Evolutionary conservation across 2,888 invertebrate species (phyloP), one percentile per base, ranked within the genome.

Genomic region (Drosophila prolongata): DNA sequence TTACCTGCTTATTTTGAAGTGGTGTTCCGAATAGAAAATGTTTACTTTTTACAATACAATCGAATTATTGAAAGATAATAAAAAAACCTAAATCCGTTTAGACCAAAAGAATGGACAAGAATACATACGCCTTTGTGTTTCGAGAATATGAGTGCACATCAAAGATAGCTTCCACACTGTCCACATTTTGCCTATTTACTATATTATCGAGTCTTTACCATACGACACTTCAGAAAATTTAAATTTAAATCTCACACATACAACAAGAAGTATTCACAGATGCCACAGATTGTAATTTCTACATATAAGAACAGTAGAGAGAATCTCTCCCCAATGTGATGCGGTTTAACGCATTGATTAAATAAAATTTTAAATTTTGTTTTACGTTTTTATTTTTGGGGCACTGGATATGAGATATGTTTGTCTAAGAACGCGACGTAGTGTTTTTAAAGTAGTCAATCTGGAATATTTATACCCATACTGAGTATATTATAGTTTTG

Each of bases 141-240:
- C 43, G 61, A 65, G 49, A 80, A 78, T 83, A 76, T 84, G 84
- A 81, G 72, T 78, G 78, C 79, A 87, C 78, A 77, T 77, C 55
- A 68, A 77, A 76, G 57, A 76, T 76, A 78, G 68, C 87, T 58
- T 81, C 87, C 79, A 87, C 81, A 84, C 73, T 69, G 79, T 72
- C 74, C 81, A 81, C 87, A 78, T 64, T 50, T 40, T 61, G 46
- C 42, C 56, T 71, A 71, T 71, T 71, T 70, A 59, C 59, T 68
- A 56, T 49, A 62, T 62, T n/a, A 40, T 46, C n/a, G 24, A 19
- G 50, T 50, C 40, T 40, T 50, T 40, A 19, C 49, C 42, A 47
- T 42, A 59, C 16, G 61, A 34, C 24, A 13, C 53, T 66, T 66
- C 38, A 35, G 34, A 46, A 66, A 40, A 47, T 55, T 54, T 35